Percentiles rank a stretch among this genome's conserved stretches.
Evolutionary conservation across 1,140 invertebrate species (phyloP).

Genomic region (Cecropterus lyciades): DNA sequence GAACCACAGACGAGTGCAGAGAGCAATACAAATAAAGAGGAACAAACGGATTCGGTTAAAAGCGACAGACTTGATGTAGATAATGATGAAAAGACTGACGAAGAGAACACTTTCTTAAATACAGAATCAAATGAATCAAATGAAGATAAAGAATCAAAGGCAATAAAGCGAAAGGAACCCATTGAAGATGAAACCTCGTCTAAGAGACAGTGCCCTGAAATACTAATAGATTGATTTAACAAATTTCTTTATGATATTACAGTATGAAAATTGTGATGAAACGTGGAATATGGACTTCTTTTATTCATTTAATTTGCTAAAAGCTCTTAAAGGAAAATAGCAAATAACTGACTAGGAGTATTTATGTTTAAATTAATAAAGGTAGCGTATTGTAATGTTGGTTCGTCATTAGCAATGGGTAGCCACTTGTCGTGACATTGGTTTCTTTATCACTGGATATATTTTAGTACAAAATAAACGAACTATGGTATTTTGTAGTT

Average conservation of each 20-base stretch:
- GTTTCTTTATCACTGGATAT: constrained; percentile 41
- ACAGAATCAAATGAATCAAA: constrained; percentile 45
- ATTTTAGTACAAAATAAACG: constrained; percentile 54
- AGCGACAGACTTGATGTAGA: constrained; percentile 50
- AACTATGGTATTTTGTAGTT: constrained; percentile 39
- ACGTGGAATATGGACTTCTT: constrained; percentile 49
- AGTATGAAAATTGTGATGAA: constrained; percentile 53
- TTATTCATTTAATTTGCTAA: constrained; percentile 49
- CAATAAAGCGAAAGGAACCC: constrained; percentile 72
- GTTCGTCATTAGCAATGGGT: constrained; percentile 49
- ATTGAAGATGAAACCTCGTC: constrained; percentile 62
- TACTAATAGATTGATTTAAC: constrained; percentile 35
- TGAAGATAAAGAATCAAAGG: constrained; percentile 57
- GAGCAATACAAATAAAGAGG: constrained; percentile 5
- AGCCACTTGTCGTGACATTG: constrained; percentile 43
- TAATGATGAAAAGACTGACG: constrained; percentile 56
- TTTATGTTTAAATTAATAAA: constrained; percentile 68
- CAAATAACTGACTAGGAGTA: constrained; percentile 59
- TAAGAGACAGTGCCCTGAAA: constrained; percentile 73
- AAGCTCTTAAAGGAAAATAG: constrained; percentile 62
- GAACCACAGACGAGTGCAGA: constrained; percentile 39
- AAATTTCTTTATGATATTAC: constrained; percentile 26
- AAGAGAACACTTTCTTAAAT: constrained; percentile 33
- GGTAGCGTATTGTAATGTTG: constrained; percentile 50
- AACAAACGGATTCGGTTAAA: constrained; percentile 31